Evolutionary conservation across 2,797 vertebrate species (phyloP).

Genomic region (Onychomys arenicola): DNA sequence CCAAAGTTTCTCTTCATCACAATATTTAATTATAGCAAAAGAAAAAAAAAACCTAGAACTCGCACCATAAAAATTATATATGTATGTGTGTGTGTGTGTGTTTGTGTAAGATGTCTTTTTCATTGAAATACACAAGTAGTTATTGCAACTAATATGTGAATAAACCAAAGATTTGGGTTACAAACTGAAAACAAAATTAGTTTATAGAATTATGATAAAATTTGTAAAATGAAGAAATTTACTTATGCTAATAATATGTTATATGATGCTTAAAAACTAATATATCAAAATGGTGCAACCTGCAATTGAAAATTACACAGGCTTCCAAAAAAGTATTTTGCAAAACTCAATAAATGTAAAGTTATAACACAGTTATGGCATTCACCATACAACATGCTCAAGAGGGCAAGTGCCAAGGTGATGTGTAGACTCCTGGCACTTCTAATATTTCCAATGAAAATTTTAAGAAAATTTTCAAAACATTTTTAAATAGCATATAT

Average conservation of each 20-base stretch:
- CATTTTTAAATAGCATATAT: neutral
- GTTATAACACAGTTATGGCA: neutral
- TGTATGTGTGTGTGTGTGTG: no score
- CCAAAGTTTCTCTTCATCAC: neutral
- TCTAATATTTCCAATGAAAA: neutral
- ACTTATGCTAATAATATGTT: neutral
- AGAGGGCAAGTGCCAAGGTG: neutral
- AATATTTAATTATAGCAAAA: neutral
- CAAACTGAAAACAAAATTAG: neutral
- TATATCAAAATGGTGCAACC: neutral
- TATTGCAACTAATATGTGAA: neutral
- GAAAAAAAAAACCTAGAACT: neutral
- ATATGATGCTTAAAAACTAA: neutral
- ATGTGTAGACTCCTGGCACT: neutral
- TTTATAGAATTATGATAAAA: neutral
- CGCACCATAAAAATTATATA: neutral
- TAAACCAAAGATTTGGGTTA: neutral
- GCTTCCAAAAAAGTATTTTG: neutral
- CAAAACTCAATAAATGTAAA: neutral
- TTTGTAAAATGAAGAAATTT: neutral
- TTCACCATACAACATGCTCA: neutral
- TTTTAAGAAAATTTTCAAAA: neutral
- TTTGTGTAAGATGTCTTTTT: neutral
- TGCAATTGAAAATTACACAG: neutral
- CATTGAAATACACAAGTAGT: neutral